Conservation (phyloP, 1,140 invertebrate species). For the Rhynchophorus ferrugineus region DNA sequence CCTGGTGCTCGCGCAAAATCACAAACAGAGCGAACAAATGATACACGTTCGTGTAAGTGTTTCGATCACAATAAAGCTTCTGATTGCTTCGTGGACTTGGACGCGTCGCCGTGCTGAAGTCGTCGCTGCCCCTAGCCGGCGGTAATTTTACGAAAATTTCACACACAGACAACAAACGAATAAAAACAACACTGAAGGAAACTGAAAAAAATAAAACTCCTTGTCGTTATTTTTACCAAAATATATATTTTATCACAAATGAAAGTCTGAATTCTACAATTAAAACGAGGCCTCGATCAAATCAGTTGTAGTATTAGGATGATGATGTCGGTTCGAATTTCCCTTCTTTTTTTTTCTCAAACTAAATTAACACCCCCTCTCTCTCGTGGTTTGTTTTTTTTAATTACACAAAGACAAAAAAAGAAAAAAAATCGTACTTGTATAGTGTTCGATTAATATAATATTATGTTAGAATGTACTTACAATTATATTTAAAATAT, state of each 20-base stretch:
- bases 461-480: conserved; percentile 30
- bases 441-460: conserved; percentile 31
- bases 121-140: conserved; percentile 33
- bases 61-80: conserved; percentile 11
- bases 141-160: conserved; percentile 25
- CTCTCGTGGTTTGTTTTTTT: conserved; percentile 2
- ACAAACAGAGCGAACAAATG: no score
- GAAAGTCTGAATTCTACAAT: conserved; percentile 23
- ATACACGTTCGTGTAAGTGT: conserved; percentile 9
- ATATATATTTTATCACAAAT: conserved; percentile 37
- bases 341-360: no score
- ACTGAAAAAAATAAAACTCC: conserved; percentile 31
- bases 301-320: conserved; percentile 24
- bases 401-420: conserved; percentile 28
- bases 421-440: conserved; percentile 32
- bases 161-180: conserved; percentile 21
- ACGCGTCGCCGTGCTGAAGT: neutral
- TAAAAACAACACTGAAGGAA: conserved; percentile 29
- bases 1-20: conserved; percentile 2
- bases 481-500: conserved; percentile 31
- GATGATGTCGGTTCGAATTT: no score
- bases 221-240: conserved; percentile 31
- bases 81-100: neutral
- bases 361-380: no score
- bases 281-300: conserved; percentile 33